Base-by-base conservation (phyloP, 2,888 invertebrate genomes). In the Lobophora halterata region DNA sequence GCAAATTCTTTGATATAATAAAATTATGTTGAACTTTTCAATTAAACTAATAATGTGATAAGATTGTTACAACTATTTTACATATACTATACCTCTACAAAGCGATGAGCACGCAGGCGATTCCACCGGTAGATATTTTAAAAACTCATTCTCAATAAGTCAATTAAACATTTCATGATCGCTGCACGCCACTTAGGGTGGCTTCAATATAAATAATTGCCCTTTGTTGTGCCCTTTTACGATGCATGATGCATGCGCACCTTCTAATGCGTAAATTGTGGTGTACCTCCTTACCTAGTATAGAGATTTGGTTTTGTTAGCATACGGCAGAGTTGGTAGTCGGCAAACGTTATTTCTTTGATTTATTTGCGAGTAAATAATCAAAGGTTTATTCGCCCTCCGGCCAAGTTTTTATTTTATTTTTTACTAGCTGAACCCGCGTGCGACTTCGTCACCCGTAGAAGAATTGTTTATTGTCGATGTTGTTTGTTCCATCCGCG, bases 61-160 rank as follows among this genome's bases (percentile, higher is more conserved):
- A n/a, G n/a, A n/a, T n/a, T n/a, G n/a, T n/a, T 24, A 12, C 18
- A 11, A 28, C 18, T 37, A 25, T 39, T 43, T 33, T 20, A 9
- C 59, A 24, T 73, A 57, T 74, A 72, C 76, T 66, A 21, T 19
- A 14, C 13, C 48, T n/a, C n/a, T n/a, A 47, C 34, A 58, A 60
- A 61, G 49, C 70, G 72, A 72, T 74, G 77, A 71, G 72, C 72
- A 63, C 53, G 65, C 65, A 64, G 56, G 48, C 76, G 78, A 81
- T 82, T 72, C 66, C 56, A 71, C 50, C 66, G 72, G 71, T 75
- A 77, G 77, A 79, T 82, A 73, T 78, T 77, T 79, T 67, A 67
- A 79, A 81, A 83, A 80, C 71, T 65, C 73, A 78, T 83, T 80
- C 83, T 83, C 85, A 81, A 86, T 87, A 86, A 86, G 87, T 87